Evolutionary conservation across 1,140 invertebrate species (phyloP), one percentile per base, ranked within the genome.

Genomic region (Nasonia giraulti): DNA sequence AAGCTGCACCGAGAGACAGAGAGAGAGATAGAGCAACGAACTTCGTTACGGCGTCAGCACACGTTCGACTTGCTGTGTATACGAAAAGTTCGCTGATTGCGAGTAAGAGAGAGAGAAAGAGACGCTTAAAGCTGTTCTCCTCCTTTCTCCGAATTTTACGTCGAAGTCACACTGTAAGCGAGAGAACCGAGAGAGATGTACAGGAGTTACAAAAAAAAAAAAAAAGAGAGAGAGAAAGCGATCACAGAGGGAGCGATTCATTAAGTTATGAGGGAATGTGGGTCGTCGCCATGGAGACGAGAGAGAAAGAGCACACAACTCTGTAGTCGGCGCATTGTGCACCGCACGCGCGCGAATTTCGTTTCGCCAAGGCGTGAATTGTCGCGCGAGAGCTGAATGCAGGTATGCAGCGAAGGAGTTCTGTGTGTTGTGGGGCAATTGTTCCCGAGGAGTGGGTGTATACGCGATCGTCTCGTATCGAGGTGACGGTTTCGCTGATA

Each of bases 211-310:
- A 27, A 37, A 37, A 37, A 44, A 44, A 55, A 55, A 27, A 37
- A 37, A 37, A 44, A 44, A 55, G 17, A 23, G 50, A 55, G 17
- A n/a, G 76, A 82, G 68, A 55, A 80, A 27, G n/a, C 55, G 80
- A 62, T 75, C 10, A 74, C 66, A 3, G 8, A 3, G 8, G 62
- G 78, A 27, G 27, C 68, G 82, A 86, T 87, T 87, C 86, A 86
- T 87, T 87, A 88, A 83, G 80, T 87, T 84, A 85, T 14, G 79
- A 83, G 47, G 47, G 85, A 82, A 89, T 88, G 82, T 88, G 75
- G 88, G 88, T 88, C 88, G 88, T 89, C 55, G 86, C 76, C 86
- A 88, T 88, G 86, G 84, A 68, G 69, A 88, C 87, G 62, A 27
- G 27, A 27, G 27, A 27, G 27, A 27, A 1, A 27, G 27, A 27